Conservation (phyloP, 2,797 vertebrate genomes). For the Mergus octosetaceus region DNA sequence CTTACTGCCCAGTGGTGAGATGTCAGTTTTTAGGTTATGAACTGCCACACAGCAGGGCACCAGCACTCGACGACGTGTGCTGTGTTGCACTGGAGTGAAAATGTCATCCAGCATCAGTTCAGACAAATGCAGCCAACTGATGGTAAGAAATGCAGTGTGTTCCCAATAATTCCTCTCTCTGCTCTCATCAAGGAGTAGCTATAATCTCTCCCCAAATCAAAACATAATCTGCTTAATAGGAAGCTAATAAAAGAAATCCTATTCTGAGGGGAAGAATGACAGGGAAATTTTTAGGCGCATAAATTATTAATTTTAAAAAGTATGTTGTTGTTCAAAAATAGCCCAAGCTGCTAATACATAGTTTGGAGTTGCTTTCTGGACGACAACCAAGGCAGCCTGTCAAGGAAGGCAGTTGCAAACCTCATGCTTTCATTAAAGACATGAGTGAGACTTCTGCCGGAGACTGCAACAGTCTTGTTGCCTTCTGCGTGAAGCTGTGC, state of each 20-base stretch:
- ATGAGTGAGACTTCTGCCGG: not conserved
- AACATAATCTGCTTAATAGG: constrained; percentile 46
- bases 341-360: not conserved
- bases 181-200: constrained; percentile 21
- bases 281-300: constrained; percentile 32
- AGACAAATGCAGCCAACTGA: not conserved
- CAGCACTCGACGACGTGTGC: not conserved
- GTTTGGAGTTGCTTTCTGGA: constrained; percentile 27
- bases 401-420: constrained; percentile 14
- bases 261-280: constrained; percentile 12
- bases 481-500: not conserved
- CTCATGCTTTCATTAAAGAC: not conserved
- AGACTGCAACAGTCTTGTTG: not conserved
- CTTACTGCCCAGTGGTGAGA: not conserved
- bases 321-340: constrained; percentile 33
- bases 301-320: constrained; percentile 38
- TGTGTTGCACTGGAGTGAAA: constrained; percentile 12
- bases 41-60: not conserved
- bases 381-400: constrained; percentile 27
- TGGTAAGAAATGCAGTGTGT: not conserved
- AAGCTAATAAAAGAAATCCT: constrained; percentile 44
- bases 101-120: constrained; percentile 18
- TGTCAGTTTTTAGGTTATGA: not conserved
- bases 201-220: constrained; percentile 33
- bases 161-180: constrained; percentile 15